Conservation (phyloP, 2,888 invertebrate genomes). For the Netelia inedita region DNA sequence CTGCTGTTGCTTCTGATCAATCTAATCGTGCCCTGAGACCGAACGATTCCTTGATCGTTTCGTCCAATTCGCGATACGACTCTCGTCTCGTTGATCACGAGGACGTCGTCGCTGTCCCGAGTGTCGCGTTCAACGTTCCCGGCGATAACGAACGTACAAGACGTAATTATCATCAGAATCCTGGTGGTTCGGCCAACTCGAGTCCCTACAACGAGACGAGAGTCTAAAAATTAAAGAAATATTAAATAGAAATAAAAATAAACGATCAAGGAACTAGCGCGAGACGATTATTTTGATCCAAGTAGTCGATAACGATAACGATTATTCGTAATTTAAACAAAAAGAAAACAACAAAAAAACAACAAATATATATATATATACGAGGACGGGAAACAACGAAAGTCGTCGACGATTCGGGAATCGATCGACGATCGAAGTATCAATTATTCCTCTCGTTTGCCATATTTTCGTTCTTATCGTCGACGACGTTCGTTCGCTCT, state of each 20-base stretch:
- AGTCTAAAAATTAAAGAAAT: conserved; percentile 76
- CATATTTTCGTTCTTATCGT: not conserved
- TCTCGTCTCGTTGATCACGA: conserved; percentile 76
- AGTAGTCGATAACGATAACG: conserved; percentile 16
- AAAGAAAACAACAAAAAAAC: not conserved
- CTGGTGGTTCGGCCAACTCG: conserved; percentile 73
- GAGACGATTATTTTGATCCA: conserved; percentile 8
- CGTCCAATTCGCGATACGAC: conserved; percentile 50
- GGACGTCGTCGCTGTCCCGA: conserved; percentile 80
- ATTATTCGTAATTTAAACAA: conserved; percentile 17
- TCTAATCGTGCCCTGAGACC: conserved; percentile 29
- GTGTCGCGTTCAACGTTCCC: conserved; percentile 82
- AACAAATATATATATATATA: not conserved
- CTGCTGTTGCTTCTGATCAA: conserved; percentile 65
- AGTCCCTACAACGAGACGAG: conserved; percentile 84
- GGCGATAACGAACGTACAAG: conserved; percentile 78
- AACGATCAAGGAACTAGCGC: not conserved
- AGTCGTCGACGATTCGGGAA: not conserved
- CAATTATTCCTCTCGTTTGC: not conserved
- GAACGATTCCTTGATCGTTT: conserved; percentile 45
- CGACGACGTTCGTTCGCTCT: conserved; percentile 15
- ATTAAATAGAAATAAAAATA: not conserved
- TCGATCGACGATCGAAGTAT: not conserved
- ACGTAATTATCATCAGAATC: conserved; percentile 67
- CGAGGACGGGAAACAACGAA: not conserved